A percentile compares a stretch with the other conserved stretches of the same genome.
phyloP scores from a whole-genome alignment of 2,888 invertebrate genomes.

The Limnephilus marmoratus region DNA sequence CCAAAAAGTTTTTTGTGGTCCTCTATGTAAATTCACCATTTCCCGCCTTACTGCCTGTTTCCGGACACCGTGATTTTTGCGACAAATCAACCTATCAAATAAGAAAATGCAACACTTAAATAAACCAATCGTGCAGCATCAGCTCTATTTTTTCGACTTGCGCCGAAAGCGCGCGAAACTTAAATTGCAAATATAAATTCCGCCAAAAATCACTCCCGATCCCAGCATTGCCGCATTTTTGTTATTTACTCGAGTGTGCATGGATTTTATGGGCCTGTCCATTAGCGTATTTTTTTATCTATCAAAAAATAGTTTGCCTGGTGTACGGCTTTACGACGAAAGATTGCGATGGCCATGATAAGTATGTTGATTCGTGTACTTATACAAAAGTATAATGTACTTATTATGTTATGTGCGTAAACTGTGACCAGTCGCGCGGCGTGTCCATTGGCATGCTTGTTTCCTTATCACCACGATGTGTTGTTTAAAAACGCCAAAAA shows the following conservation, averaged over 20 bases:
- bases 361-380: not conserved
- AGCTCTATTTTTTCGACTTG: no score
- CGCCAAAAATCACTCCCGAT: not conserved
- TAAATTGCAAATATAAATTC: not conserved
- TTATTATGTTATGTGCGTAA: not conserved
- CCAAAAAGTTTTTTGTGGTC: no score
- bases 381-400: not conserved
- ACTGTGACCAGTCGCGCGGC: conserved; percentile 19
- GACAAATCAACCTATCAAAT: no score
- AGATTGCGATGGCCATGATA: conserved; percentile 31
- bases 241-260: not conserved
- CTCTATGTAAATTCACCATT: no score
- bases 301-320: not conserved
- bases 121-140: no score
- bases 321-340: conserved; percentile 11
- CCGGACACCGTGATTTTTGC: no score
- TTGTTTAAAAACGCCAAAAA: conserved; percentile 64
- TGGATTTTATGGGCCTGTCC: conserved; percentile 15
- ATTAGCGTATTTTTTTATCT: conserved; percentile 28
- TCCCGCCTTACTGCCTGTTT: no score
- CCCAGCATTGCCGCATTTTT: not conserved
- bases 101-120: no score
- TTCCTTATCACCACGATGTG: conserved; percentile 42
- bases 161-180: no score
- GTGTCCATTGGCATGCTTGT: conserved; percentile 2